A percentile compares a stretch with the other conserved stretches of the same genome.
These are phyloP conservation scores for Sitophilus oryzae DNA, from an alignment of 1,140 invertebrate genomes.

Conservation along the genomic window DNA sequence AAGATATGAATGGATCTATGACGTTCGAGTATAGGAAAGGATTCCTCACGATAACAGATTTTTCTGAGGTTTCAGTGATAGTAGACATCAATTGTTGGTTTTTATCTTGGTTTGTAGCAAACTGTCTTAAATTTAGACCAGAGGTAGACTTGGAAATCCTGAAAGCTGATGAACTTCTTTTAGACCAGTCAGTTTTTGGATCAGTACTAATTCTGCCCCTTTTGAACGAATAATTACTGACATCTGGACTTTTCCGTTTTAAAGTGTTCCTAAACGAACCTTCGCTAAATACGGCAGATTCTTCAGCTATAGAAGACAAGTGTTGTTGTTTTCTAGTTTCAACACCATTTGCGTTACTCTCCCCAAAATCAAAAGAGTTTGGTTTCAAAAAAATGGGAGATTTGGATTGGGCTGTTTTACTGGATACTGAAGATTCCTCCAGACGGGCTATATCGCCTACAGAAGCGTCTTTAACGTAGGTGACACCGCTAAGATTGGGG, in stretches of 20 bases:
- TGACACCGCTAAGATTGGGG: conserved; percentile 18
- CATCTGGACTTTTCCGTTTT: conserved; percentile 18
- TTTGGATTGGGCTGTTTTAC: not conserved
- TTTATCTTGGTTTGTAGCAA: not conserved
- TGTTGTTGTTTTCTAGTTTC: conserved; percentile 10
- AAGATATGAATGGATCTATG: conserved; percentile 61
- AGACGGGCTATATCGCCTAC: conserved; percentile 15
- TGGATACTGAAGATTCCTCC: conserved; percentile 12
- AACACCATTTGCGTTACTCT: conserved; percentile 6
- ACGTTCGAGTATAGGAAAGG: conserved; percentile 56
- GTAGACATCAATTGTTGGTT: conserved; percentile 10
- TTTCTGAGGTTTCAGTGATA: conserved; percentile 11
- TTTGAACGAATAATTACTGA: conserved; percentile 3
- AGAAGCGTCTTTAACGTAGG: conserved; percentile 28
- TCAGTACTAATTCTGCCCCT: conserved; percentile 10
- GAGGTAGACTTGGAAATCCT: conserved; percentile 19
- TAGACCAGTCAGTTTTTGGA: conserved; percentile 20
- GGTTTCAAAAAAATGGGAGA: conserved; percentile 2
- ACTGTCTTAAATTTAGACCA: conserved; percentile 21
- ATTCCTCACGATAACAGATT: conserved; percentile 32
- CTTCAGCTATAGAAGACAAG: conserved; percentile 11
- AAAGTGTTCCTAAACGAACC: not conserved
- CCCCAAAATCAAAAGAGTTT: conserved; percentile 1
- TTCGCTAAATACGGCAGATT: conserved; percentile 8
- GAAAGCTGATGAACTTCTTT: conserved; percentile 12